Percentiles rank a stretch among this genome's conserved stretches.
These are phyloP conservation scores for Podargus strigoides DNA, from an alignment of 2,797 vertebrate genomes.

Conservation along the genomic window DNA sequence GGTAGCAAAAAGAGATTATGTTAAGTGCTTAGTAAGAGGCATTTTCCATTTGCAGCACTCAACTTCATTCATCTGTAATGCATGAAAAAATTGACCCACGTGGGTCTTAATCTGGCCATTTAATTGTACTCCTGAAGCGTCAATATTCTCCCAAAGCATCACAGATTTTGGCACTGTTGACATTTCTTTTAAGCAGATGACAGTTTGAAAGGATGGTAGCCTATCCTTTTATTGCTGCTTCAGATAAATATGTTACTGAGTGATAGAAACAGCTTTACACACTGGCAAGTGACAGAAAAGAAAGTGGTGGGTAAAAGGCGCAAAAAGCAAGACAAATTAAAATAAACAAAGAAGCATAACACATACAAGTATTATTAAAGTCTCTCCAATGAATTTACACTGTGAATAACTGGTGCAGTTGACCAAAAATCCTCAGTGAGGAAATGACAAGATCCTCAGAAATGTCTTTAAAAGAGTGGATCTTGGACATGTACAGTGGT, in stretches of 20 bases:
- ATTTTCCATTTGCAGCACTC: constrained; percentile 31
- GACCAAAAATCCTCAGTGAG: not conserved
- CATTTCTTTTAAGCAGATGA: constrained; percentile 63
- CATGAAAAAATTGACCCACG: constrained; percentile 5
- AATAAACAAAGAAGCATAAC: not conserved
- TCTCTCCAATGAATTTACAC: not conserved
- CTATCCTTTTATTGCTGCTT: constrained; percentile 6
- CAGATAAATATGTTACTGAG: constrained; percentile 25
- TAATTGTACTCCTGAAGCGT: constrained; percentile 43
- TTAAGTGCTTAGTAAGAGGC: constrained; percentile 49
- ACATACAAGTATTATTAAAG: not conserved
- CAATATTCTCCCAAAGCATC: constrained; percentile 27
- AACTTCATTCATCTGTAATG: constrained; percentile 27
- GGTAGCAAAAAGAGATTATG: constrained; percentile 30
- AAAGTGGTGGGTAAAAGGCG: not conserved
- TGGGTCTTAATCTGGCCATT: constrained; percentile 19
- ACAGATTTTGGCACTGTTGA: constrained; percentile 36
- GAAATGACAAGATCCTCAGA: not conserved
- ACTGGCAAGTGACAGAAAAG: not conserved
- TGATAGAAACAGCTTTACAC: constrained; percentile 14
- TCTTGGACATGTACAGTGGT: not conserved
- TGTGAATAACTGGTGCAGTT: not conserved
- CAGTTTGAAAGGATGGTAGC: constrained; percentile 33
- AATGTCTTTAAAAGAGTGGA: not conserved
- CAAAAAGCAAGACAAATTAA: constrained; percentile 2